Evolutionary conservation across 2,888 invertebrate genomes (phyloP), one percentile per base, ranked within the genome.

Genomic region (Nomada ruficornis): DNA sequence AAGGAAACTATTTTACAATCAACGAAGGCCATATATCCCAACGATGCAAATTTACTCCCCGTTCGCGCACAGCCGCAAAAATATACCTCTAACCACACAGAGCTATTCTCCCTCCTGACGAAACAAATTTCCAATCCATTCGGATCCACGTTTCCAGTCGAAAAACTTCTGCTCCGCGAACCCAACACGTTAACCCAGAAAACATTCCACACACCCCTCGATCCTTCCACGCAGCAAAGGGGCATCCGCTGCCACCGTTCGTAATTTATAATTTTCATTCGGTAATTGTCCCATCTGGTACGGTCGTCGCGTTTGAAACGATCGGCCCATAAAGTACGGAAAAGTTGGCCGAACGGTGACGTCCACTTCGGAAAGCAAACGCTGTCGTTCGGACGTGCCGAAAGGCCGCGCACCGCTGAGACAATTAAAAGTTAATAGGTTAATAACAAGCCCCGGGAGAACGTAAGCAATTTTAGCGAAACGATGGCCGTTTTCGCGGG

Each of bases 401-500:
- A 52, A 52, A 13, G n/a, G 50, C 64, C 15, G 44, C 29, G 59
- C 44, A 54, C 23, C 55, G 11, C n/a, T 11, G 55, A 47, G 50
- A 68, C 64, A 64, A 76, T 82, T 82, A 76, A 82, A 82, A 80
- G 71, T 80, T 82, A 82, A 82, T 80, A 72, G 72, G 52, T 82
- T 80, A 72, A 77, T 82, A 80, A 80, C 82, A 82, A 65, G 64
- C 10, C 60, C 50, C 55, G 10, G 11, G 52, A 26, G 77, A 52
- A 60, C 50, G 72, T 73, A 77, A 76, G 81, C 80, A 77, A 81
- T 82, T 82, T 64, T 54, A 81, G 63, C 57, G 80, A 59, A 80
- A 80, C 76, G 80, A 68, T 68, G 62, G 68, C 20, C 47, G 50
- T 78, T 78, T 55, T 42, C 69, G 50, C 68, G 60, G 57, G 52